Percentiles rank a stretch among this genome's conserved stretches.
phyloP scores from a whole-genome alignment of 2,888 invertebrate species.

The Cryptocephalus primarius region DNA sequence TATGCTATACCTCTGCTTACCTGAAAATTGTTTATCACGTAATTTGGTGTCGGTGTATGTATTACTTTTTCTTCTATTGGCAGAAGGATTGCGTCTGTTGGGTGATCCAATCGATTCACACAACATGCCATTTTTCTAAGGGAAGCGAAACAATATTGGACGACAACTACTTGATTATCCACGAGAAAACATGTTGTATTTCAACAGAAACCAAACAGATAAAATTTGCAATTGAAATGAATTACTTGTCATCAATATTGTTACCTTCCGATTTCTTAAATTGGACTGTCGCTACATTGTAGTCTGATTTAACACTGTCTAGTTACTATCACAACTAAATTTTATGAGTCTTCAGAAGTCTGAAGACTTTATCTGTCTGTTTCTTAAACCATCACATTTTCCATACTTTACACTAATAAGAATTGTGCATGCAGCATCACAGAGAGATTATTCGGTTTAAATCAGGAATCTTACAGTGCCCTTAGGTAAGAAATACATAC shows the following conservation, averaged over 20 bases:
- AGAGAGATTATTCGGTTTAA: conserved; percentile 71
- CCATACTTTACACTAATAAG: conserved; percentile 15
- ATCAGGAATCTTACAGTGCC: conserved; percentile 60
- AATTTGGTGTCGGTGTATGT: conserved; percentile 1
- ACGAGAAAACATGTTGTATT: background rate
- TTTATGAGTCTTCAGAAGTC: background rate
- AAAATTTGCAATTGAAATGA: background rate
- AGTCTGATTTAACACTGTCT: too few species aligned
- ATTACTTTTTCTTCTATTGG: too few species aligned
- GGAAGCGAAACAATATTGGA: too few species aligned
- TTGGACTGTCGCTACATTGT: background rate
- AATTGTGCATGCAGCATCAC: conserved; percentile 66
- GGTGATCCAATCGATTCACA: too few species aligned
- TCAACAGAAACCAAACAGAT: background rate
- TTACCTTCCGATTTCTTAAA: background rate
- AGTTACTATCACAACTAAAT: background rate
- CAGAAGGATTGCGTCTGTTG: too few species aligned
- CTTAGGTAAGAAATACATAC: conserved; percentile 46
- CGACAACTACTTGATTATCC: too few species aligned
- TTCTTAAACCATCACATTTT: too few species aligned
- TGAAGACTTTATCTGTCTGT: too few species aligned
- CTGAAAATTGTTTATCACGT: background rate
- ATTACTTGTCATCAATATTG: background rate
- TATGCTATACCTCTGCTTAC: background rate
- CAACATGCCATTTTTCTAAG: too few species aligned